phyloP scores from a whole-genome alignment of 2,797 vertebrate species.

The Scyliorhinus canicula region DNA sequence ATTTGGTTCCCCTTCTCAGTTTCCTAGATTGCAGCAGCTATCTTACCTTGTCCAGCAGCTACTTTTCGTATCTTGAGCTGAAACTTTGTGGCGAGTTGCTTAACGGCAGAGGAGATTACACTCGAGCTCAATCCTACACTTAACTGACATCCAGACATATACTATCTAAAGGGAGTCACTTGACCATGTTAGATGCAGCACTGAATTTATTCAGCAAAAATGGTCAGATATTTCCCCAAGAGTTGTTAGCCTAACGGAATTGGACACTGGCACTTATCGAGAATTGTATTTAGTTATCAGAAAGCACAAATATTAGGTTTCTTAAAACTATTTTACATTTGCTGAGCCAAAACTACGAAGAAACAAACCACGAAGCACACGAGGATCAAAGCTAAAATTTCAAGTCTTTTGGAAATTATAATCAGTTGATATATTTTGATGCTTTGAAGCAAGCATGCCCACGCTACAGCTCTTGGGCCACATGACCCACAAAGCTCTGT shows the following conservation, averaged over 20 bases:
- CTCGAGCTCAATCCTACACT: not conserved
- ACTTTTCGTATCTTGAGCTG: not conserved
- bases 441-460: not conserved
- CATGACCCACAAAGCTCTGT: not conserved
- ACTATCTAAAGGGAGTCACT: not conserved
- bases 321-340: not conserved
- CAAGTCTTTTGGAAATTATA: not conserved
- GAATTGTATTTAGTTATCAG: not conserved
- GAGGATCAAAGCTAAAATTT: not conserved
- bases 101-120: not conserved
- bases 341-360: not conserved
- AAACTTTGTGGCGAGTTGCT: not conserved
- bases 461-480: not conserved
- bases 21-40: not conserved
- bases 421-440: not conserved
- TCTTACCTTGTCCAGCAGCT: not conserved
- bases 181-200: not conserved
- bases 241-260: not conserved
- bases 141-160: not conserved
- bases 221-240: not conserved
- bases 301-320: not conserved
- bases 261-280: not conserved
- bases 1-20: too few species aligned
- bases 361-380: not conserved
- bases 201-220: not conserved